Conservation (phyloP, 2,113 vertebrate genomes). For the Syngnathus typhle region DNA sequence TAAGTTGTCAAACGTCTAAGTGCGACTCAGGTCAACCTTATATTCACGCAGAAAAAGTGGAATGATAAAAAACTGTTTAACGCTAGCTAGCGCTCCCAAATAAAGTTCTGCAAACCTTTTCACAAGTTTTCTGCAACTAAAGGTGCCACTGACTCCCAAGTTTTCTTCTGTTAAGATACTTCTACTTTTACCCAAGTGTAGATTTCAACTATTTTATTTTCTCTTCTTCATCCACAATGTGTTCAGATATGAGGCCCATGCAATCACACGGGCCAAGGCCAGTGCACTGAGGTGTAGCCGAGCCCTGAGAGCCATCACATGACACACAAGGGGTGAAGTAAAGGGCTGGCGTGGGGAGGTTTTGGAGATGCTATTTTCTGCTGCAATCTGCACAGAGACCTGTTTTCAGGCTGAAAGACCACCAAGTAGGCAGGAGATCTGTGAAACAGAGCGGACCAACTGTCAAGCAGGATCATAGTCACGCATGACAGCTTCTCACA, state of each 20-base stretch:
- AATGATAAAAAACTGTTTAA: too few species aligned
- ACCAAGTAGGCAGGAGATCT: constrained; percentile 62
- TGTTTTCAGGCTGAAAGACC: constrained; percentile 60
- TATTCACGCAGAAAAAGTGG: too few species aligned
- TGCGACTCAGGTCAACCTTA: too few species aligned
- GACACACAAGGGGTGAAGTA: constrained; percentile 32
- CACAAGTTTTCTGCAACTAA: too few species aligned
- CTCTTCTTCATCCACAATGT: background rate
- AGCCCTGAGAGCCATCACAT: constrained; percentile 53
- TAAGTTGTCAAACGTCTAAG: too few species aligned
- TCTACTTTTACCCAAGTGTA: background rate
- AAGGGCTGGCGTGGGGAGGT: constrained; percentile 5
- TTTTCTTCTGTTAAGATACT: background rate
- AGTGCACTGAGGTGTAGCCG: constrained; percentile 46
- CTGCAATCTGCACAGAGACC: constrained; percentile 48
- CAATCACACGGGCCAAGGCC: constrained; percentile 50
- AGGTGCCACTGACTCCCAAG: background rate
- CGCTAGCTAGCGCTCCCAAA: too few species aligned
- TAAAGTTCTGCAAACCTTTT: too few species aligned
- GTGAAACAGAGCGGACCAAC: constrained; percentile 68
- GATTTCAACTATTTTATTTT: background rate
- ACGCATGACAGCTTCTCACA: constrained; percentile 62
- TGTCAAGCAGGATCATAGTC: constrained; percentile 63
- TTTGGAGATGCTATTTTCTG: constrained; percentile 51
- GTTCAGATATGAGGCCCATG: constrained; percentile 22